Evolutionary conservation across 2,113 vertebrate genomes (phyloP).

Genomic region (Talpa occidentalis): DNA sequence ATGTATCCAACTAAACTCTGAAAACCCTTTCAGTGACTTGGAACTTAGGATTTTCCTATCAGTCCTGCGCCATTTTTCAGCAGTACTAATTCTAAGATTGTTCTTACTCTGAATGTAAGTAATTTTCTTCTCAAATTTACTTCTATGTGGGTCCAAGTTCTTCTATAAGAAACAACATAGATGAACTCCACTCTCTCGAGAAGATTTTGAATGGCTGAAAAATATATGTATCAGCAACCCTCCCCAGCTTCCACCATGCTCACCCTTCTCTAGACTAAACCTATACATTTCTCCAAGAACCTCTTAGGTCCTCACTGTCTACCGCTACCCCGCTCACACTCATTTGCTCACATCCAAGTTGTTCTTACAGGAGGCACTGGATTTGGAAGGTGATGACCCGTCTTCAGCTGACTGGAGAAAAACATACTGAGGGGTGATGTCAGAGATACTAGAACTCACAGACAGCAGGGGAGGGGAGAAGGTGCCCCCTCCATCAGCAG

Average conservation of each 20-base stretch:
- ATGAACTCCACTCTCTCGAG: background rate
- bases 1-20: background rate
- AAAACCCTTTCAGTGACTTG: background rate
- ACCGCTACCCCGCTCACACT: rapidly evolving
- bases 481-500: rapidly evolving
- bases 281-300: rapidly evolving
- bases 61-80: background rate
- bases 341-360: background rate
- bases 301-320: background rate
- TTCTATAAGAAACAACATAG: background rate
- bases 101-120: background rate
- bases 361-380: background rate
- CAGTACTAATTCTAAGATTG: background rate
- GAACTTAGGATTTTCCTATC: background rate
- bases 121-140: background rate
- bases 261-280: background rate
- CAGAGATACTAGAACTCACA: background rate
- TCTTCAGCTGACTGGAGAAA: background rate
- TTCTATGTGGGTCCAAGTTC: background rate
- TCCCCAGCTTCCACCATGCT: no score
- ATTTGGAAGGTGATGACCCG: rapidly evolving
- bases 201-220: background rate
- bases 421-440: background rate
- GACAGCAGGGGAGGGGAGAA: rapidly evolving
- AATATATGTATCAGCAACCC: background rate